Evolutionary conservation across 2,797 vertebrate species (phyloP).

Genomic region (Lagorchestes hirsutus): DNA sequence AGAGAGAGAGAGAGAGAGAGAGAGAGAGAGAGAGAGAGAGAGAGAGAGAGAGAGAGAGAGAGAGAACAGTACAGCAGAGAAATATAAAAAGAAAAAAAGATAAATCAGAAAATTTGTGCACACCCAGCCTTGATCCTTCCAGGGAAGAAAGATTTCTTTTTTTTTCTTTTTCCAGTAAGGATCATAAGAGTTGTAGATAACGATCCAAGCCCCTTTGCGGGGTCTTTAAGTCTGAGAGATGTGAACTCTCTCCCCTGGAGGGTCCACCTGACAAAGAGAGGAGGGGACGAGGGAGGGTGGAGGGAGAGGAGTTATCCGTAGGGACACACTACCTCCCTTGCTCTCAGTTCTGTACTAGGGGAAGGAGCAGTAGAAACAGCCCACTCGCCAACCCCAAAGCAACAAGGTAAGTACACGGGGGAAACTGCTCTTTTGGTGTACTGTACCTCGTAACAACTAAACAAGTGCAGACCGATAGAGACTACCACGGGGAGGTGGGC

Average conservation of each 20-base stretch:
- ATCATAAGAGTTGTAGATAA: background rate
- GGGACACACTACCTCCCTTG: background rate
- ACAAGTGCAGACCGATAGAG: background rate
- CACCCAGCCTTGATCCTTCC: background rate
- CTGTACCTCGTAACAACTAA: background rate
- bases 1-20: slow-evolving; percentile 28
- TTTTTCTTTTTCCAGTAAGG: background rate
- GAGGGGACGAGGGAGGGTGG: slow-evolving; percentile 32
- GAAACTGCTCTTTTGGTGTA: background rate
- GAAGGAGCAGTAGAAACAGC: background rate
- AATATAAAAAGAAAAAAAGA: background rate
- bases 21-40: slow-evolving; percentile 23
- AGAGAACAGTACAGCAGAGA: background rate
- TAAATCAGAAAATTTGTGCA: background rate
- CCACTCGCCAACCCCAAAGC: too few relatives aligned
- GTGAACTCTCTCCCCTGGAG: background rate
- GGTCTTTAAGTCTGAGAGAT: background rate
- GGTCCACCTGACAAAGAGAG: slow-evolving; percentile 2
- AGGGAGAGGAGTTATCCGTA: accelerated
- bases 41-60: background rate
- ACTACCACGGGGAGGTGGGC: background rate
- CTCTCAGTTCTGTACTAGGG: background rate
- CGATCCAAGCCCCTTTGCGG: background rate
- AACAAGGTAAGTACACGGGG: background rate
- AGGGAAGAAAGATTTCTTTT: background rate